These are phyloP conservation scores for Pachycephala philippinensis DNA, from an alignment of 2,113 vertebrate species.

Conservation along the genomic window DNA sequence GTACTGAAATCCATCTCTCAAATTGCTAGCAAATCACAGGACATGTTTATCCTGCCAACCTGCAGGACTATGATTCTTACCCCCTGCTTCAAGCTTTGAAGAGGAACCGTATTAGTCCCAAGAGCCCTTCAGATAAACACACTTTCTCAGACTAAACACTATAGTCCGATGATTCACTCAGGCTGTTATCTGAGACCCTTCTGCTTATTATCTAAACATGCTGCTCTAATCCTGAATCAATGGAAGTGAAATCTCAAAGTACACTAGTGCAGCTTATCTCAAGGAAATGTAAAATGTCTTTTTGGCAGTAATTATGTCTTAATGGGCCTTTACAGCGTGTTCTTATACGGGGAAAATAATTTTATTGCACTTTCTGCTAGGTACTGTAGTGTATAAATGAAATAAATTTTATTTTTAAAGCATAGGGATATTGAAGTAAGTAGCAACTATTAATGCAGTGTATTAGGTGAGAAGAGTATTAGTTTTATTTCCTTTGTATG, in stretches of 20 bases:
- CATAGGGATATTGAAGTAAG: neutral
- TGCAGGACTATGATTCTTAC: constrained; percentile 31
- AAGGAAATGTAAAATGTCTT: constrained; percentile 48
- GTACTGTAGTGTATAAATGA: neutral
- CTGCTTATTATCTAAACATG: constrained; percentile 46
- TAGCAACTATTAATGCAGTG: neutral
- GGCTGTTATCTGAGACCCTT: constrained; percentile 37
- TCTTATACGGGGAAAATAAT: constrained; percentile 37
- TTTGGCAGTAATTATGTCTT: constrained; percentile 63
- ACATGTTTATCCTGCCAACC: constrained; percentile 42
- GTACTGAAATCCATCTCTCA: constrained; percentile 31
- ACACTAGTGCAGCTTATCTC: constrained; percentile 30
- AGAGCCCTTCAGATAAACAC: constrained; percentile 52
- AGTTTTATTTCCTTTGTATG: neutral
- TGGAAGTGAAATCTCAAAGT: constrained; percentile 33
- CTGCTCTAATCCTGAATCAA: constrained; percentile 55
- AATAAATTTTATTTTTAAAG: neutral
- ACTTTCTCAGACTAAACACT: constrained; percentile 27
- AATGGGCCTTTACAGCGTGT: constrained; percentile 32
- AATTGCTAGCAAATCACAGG: constrained; percentile 53
- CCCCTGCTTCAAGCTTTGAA: constrained; percentile 52
- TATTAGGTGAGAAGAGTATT: neutral
- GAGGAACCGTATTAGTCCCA: constrained; percentile 28
- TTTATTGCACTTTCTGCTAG: neutral
- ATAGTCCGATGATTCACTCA: neutral